A percentile compares a stretch with the other conserved stretches of the same genome.
phyloP scores from a whole-genome alignment of 2,888 invertebrate genomes.

The Rhagophthalmus giganteus region DNA sequence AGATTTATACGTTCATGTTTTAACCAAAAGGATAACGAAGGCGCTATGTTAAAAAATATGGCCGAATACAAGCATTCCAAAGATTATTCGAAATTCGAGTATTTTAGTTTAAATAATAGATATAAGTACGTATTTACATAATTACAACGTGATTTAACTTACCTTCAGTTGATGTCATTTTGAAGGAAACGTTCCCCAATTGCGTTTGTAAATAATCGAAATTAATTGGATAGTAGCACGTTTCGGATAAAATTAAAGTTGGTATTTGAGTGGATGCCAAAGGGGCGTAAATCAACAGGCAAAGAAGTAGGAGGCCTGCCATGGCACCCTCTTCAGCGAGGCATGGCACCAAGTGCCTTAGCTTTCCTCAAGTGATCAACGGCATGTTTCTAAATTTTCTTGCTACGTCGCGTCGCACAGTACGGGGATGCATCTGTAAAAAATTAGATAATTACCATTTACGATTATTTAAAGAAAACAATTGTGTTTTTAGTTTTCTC shows the following conservation, averaged over 20 bases:
- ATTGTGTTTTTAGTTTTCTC: background rate
- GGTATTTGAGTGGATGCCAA: slow-evolving; percentile 56
- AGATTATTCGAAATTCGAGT: too few species aligned
- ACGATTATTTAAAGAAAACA: background rate
- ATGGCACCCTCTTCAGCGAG: slow-evolving; percentile 49
- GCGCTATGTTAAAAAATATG: too few species aligned
- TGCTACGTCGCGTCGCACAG: background rate
- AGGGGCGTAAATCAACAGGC: slow-evolving; percentile 61
- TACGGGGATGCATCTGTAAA: background rate
- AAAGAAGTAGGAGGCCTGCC: slow-evolving; percentile 61
- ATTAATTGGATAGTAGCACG: slow-evolving; percentile 59
- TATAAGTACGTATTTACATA: too few species aligned
- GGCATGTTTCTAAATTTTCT: slow-evolving; percentile 16
- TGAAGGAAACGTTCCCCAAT: slow-evolving; percentile 61
- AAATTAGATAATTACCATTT: too few species aligned
- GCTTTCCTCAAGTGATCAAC: slow-evolving; percentile 24
- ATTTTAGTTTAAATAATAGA: too few species aligned
- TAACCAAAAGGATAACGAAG: too few species aligned
- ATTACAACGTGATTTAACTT: too few species aligned
- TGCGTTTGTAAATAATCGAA: slow-evolving; percentile 65
- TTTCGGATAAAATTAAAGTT: slow-evolving; percentile 58
- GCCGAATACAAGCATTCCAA: too few species aligned
- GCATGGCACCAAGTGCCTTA: slow-evolving; percentile 44
- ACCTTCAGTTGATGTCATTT: slow-evolving; percentile 51
- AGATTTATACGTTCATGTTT: too few species aligned